Percentiles rank a stretch among this genome's conserved stretches.
These are phyloP conservation scores for Argyra leucocephala DNA, from an alignment of 2,888 invertebrate genomes.

Conservation along the genomic window DNA sequence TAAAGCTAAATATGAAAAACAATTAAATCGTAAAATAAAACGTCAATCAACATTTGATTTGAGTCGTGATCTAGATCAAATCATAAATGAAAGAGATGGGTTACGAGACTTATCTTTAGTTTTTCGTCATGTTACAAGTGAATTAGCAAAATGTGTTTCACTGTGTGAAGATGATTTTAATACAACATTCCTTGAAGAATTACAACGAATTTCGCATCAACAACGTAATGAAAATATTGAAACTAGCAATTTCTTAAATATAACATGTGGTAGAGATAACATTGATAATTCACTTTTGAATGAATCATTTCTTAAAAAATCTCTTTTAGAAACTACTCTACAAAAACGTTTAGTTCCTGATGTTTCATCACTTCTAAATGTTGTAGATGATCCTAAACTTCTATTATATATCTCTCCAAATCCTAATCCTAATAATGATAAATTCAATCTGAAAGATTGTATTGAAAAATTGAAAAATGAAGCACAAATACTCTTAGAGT, in stretches of 20 bases:
- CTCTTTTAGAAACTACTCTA: constrained; percentile 12
- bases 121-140: constrained; percentile 56
- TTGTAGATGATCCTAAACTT: constrained; percentile 53
- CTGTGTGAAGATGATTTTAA: constrained; percentile 71
- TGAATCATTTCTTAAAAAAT: constrained; percentile 25
- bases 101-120: constrained; percentile 56
- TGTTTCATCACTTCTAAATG: constrained; percentile 50
- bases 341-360: constrained; percentile 61
- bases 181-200: constrained; percentile 58
- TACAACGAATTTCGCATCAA: background rate
- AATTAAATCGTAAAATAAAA: constrained; percentile 41
- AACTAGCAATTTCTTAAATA: constrained; percentile 21
- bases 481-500: constrained; percentile 58
- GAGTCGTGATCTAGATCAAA: constrained; percentile 37
- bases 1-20: constrained; percentile 41
- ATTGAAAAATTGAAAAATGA: constrained; percentile 57
- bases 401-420: constrained; percentile 46
- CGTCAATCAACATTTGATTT: constrained; percentile 42
- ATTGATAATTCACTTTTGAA: constrained; percentile 29
- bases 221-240: constrained; percentile 4
- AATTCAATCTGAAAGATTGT: constrained; percentile 57
- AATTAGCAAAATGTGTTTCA: constrained; percentile 63
- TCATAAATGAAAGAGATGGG: constrained; percentile 49
- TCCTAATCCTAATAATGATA: constrained; percentile 23
- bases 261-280: constrained; percentile 27